phyloP scores from a whole-genome alignment of 2,113 vertebrate species.

The Dermatemys mawii region DNA sequence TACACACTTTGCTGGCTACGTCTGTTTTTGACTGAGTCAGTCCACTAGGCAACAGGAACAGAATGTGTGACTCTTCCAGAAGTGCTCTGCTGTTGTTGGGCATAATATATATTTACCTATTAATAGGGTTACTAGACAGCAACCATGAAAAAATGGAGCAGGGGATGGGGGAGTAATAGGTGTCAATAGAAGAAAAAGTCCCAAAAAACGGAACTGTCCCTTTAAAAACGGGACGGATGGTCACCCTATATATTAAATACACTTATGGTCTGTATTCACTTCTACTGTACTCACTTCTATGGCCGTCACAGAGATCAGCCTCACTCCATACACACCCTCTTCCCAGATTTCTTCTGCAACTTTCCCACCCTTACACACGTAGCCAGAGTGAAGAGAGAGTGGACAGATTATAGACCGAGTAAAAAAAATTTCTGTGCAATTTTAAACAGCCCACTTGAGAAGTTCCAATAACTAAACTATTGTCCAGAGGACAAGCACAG shows the following conservation, averaged over 20 bases:
- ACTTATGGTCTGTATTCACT: background rate
- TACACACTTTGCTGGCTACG: background rate
- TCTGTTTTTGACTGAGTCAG: background rate
- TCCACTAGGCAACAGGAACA: background rate
- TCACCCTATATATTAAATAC: background rate
- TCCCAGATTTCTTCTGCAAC: background rate
- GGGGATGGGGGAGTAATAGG: too few species aligned
- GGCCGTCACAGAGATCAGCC: background rate
- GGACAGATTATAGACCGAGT: background rate
- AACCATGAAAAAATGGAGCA: too few species aligned
- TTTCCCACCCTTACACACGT: too few species aligned
- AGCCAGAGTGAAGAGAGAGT: background rate
- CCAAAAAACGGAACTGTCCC: too few species aligned
- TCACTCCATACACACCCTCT: background rate
- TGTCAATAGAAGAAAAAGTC: too few species aligned
- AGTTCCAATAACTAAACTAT: background rate
- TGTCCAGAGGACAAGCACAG: background rate
- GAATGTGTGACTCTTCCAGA: background rate
- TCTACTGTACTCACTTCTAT: too few species aligned
- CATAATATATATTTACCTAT: background rate
- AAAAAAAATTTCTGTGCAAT: background rate
- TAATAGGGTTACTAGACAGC: too few species aligned
- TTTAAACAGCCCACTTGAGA: background rate
- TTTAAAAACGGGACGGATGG: too few species aligned
- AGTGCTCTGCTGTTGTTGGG: background rate